Evolutionary conservation across 1,140 invertebrate species (phyloP).

Genomic region (Nixonia krombeini): DNA sequence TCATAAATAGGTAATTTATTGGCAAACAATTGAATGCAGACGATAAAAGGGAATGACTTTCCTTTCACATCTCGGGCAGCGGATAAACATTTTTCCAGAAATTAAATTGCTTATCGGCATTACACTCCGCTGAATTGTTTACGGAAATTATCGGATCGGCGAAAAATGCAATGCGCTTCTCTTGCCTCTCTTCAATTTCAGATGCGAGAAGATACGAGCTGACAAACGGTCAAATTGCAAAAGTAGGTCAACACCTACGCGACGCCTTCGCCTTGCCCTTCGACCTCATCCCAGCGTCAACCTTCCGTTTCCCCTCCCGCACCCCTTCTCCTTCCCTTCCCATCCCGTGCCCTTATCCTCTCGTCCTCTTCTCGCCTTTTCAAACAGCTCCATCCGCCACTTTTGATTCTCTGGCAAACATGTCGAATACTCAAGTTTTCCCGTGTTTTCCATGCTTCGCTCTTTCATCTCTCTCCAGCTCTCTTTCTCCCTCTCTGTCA

Average conservation of each 20-base stretch:
- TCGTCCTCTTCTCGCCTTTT: conserved; percentile 27
- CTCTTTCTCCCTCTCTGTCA: not conserved
- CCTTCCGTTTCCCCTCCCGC: not conserved
- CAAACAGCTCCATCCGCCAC: conserved; percentile 31
- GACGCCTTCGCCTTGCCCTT: conserved; percentile 37
- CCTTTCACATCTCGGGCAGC: no score
- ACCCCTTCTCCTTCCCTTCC: no score
- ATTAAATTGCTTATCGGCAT: no score
- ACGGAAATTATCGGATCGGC: conserved; percentile 23
- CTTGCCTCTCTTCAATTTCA: conserved; percentile 36
- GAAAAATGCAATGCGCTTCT: conserved; percentile 32
- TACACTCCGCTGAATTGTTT: conserved; percentile 15
- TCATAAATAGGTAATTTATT: no score
- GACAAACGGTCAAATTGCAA: conserved; percentile 60
- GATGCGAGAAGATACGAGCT: conserved; percentile 27
- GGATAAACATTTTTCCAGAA: no score
- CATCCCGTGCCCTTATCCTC: not conserved
- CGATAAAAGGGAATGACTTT: no score
- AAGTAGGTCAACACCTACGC: conserved; percentile 60
- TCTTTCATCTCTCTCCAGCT: conserved; percentile 9
- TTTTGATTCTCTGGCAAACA: conserved; percentile 38
- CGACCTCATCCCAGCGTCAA: conserved; percentile 21
- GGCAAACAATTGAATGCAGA: no score
- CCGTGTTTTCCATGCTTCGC: conserved; percentile 11
- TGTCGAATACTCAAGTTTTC: conserved; percentile 32